Base-by-base conservation (phyloP, 2,113 vertebrate species). In the Mungos mungo region DNA sequence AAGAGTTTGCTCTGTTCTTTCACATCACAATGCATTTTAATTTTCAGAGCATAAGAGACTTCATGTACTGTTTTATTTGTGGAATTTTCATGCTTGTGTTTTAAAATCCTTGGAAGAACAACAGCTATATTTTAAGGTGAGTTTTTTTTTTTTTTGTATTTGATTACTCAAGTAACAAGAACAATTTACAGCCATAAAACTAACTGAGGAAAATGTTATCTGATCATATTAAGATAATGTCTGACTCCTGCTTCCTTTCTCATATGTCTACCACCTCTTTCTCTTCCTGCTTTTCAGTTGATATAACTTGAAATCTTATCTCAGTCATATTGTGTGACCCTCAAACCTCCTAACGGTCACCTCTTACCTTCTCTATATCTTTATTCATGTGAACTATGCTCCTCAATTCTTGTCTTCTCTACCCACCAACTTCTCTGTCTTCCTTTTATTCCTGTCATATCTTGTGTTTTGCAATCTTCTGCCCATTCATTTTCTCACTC, bases 71-170 rank as follows among this genome's bases (percentile, higher is more conserved):
- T 69, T 72, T 66, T 54, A 31, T 33, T 77, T 81, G 52, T 74
- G 90, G 71, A 45, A 81, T 87, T 57, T 79, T 81, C n/a, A 74
- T 91, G 13, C 35, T 77, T n/a, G 27, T 93, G 29, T 71, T 79
- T 90, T 54, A 65, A 90, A 94, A 90, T 90, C 12, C 45, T 41
- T 35, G 6, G 31, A 14, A 94, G 29, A 79, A 94, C 25, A 79
- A 35, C 31, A 93, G 35, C 80, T 57, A 11, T 81, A 90, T 86
- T 94, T 90, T 50, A 94, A 86, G 54, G 21, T 57, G 74, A 54
- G 23, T 15, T 54, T 54, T 23, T 60, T 60, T 86, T 80, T 96
- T 79, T 94, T 94, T 94, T 81, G 5, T 66, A 80, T 71, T 96
- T 60, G 71, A 80, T 74, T 94, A 45, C 25, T 71, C 38, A 91